Evolutionary conservation across 2,113 vertebrate species (phyloP), one percentile per base, ranked within the genome.

Genomic region (Atractosteus spatula): DNA sequence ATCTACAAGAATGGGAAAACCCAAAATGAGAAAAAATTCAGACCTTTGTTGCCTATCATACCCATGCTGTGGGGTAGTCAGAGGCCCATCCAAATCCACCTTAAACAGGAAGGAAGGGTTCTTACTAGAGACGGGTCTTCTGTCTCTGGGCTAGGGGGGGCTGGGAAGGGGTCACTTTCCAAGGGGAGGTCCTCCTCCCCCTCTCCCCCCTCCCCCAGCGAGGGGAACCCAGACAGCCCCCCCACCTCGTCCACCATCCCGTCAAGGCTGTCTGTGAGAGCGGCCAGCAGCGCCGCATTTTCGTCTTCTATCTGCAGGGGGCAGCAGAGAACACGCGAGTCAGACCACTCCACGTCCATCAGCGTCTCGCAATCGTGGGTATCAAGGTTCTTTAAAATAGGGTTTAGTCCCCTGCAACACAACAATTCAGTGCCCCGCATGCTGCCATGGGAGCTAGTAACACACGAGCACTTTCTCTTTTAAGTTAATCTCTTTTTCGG

Each of bases 51-150:
- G 87, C 88, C 89, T 89, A 89, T 89, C 83, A 87, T 91, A 93
- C 83, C 86, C 89, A 89, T 87, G 86, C 88, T 89, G 81, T 80
- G 90, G 90, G 89, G 88, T 82, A 84, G 85, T 82, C 89, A 90
- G 89, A 88, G 91, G 90, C 84, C 85, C 81, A 92, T 92, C 86
- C 86, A 88, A 83, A 88, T 87, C 83, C 86, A 87, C 83, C 82
- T 88, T 87, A 86, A 92, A 92, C 90, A 92, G 84, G 79, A 88
- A 85, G 85, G 87, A 91, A 86, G 74, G 81, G 80, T 90, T 87
- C 97, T 96, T 92, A 99, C 97, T 87, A 99, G 91, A 79, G 97
- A 98, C 67, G 92, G 94, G 85, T 97, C 94, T 77, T 98, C 95
- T 75, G 92, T 84, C 83, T 97, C 94, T 51, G 93, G 84, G 79